Evolutionary conservation across 1,140 invertebrate species (phyloP).

Genomic region (Calephelis nemesis): DNA sequence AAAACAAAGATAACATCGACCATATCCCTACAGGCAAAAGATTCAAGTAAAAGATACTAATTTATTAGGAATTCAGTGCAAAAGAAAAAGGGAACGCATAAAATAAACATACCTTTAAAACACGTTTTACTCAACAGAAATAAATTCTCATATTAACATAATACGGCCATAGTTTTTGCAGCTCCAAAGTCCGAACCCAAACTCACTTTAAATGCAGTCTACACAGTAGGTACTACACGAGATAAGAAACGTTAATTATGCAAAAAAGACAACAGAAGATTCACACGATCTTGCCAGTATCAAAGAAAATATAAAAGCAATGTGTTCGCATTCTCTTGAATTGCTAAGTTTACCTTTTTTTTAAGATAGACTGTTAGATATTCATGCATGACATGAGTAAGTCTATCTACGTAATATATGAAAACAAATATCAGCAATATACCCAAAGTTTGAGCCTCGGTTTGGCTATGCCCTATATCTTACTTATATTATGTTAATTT

Average conservation of each 20-base stretch:
- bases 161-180: constrained; percentile 32
- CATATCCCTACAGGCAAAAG: constrained; percentile 10
- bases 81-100: constrained; percentile 13
- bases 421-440: no score
- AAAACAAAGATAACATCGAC: not conserved
- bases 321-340: no score
- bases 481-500: no score
- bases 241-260: constrained; percentile 32
- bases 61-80: constrained; percentile 7
- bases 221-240: constrained; percentile 17
- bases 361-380: no score
- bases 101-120: constrained; percentile 22
- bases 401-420: no score
- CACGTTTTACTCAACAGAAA: constrained; percentile 32
- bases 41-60: constrained; percentile 11
- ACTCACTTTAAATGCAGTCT: constrained; percentile 35
- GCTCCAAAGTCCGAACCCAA: constrained; percentile 26
- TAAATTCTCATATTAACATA: constrained; percentile 36
- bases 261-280: constrained; percentile 28
- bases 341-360: no score
- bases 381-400: not conserved
- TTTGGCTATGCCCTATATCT: no score
- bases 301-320: not conserved
- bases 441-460: no score
- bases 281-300: constrained; percentile 22